Base-by-base conservation (phyloP, 2,797 vertebrate species). In the Diplodus sargus region DNA sequence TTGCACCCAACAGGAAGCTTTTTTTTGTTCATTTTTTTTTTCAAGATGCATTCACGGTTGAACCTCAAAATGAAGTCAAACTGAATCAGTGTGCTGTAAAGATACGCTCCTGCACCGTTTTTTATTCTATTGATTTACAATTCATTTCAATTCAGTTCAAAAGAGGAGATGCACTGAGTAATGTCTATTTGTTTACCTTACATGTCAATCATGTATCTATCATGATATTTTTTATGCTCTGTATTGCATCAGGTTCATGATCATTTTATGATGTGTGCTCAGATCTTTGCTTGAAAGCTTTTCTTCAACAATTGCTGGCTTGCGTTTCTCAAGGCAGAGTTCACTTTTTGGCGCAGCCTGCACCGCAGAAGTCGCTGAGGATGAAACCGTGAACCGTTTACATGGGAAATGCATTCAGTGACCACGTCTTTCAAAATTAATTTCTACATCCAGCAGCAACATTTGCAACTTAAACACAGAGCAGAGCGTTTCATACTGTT, bases 1-100 rank as follows among this genome's bases (percentile, higher is more conserved):
- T 45, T 69, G 42, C 22, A 69, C 60, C 75, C 20, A 66, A 89
- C 90, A 88, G 85, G 86, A 92, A 90, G 73, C 60, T n/a, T 67
- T 76, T 74, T 76, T 66, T 76, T 62, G n/a, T n/a, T n/a, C n/a
- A n/a, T 76, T 23, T 65, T 76, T 74, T 74, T 66, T 76, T 62
- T 76, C 15, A 53, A 82, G 20, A 70, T 67, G 75, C 76, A 64
- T 69, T 85, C 77, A 83, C 47, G 0, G 76, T 89, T 85, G 52
- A 87, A 87, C 82, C 81, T 84, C 78, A 78, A 83, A 64, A 70
- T 62, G 65, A 76, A 77, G 82, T 59, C 22, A 58, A 76, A n/a
- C 60, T 54, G 4, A 63, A 28, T 54, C 18, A 28, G 10, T 25
- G 9, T 3, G 1, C 4, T 0, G 20, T 5, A 18, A 4, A 39